Percentiles rank a stretch among this genome's conserved stretches.
Evolutionary conservation across 2,888 invertebrate species (phyloP).

Genomic region (Sarcophaga subvicina): DNA sequence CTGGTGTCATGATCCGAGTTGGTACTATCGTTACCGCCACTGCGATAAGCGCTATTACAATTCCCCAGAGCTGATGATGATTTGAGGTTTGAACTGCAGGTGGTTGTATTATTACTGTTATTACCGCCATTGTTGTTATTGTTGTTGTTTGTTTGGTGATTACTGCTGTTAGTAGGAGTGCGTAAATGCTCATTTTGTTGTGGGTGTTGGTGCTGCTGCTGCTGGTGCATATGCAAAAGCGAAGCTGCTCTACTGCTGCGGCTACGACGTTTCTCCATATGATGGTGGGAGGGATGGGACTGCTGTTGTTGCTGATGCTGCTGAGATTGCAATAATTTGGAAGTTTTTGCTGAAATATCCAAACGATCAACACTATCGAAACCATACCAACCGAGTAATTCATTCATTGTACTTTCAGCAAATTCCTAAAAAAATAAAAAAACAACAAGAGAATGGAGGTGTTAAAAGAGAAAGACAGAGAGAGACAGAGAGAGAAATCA

Average conservation of each 20-base stretch:
- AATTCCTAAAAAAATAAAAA: constrained; percentile 86
- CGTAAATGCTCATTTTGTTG: constrained; percentile 69
- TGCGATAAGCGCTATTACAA: constrained; percentile 67
- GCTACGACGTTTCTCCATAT: constrained; percentile 73
- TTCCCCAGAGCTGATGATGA: constrained; percentile 20
- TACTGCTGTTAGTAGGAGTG: constrained; percentile 67
- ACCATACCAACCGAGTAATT: constrained; percentile 95
- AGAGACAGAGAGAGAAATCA: constrained; percentile 24
- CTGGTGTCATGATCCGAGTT: constrained; percentile 80
- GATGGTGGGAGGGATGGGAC: constrained; percentile 61
- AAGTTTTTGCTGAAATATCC: constrained; percentile 79
- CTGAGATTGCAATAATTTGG: constrained; percentile 76
- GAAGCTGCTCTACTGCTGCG: constrained; percentile 73
- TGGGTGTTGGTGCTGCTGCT: constrained; percentile 63
- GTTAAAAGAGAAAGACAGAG: constrained; percentile 10
- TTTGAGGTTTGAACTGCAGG: constrained; percentile 68
- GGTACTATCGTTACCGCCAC: constrained; percentile 76
- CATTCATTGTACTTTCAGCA: constrained; percentile 96
- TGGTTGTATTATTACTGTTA: constrained; percentile 62
- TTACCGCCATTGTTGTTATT: constrained; percentile 61
- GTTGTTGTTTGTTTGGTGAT: constrained; percentile 49
- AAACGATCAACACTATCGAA: constrained; percentile 88
- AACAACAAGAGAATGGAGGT: not conserved
- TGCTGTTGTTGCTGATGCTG: constrained; percentile 70
- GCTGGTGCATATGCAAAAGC: constrained; percentile 69